Conservation (phyloP, 2,113 vertebrate species). For the Microcebus murinus region DNA sequence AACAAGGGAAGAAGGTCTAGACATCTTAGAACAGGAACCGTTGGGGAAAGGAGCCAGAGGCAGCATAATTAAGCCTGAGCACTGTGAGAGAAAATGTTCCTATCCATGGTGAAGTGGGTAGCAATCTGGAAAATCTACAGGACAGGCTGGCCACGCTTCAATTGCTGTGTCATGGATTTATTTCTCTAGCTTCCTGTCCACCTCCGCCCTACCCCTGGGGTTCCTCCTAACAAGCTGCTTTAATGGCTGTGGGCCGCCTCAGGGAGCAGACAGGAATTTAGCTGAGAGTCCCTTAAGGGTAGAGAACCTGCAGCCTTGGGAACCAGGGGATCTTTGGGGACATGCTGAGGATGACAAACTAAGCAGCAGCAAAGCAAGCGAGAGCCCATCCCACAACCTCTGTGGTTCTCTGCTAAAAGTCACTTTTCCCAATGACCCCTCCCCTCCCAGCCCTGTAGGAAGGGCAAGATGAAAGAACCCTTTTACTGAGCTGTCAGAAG, state of each 20-base stretch:
- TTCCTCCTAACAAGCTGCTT: neutral
- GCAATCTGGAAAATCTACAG: neutral
- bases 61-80: neutral
- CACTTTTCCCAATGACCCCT: neutral
- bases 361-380: neutral
- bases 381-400: neutral
- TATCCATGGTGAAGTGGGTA: accelerated
- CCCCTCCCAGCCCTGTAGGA: neutral
- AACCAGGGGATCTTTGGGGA: neutral
- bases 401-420: neutral
- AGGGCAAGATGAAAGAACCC: neutral
- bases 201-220: neutral
- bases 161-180: accelerated
- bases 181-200: neutral
- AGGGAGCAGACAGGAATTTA: neutral
- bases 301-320: too few relatives aligned
- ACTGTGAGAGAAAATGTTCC: accelerated
- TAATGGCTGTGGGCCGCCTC: accelerated
- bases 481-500: neutral
- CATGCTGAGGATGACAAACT: neutral
- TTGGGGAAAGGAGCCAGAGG: neutral
- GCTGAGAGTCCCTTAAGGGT: neutral
- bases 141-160: accelerated
- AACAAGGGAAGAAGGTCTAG: neutral
- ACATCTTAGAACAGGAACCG: neutral